Evolutionary conservation across 2,113 vertebrate genomes (phyloP).

Genomic region (Menidia beryllina): DNA sequence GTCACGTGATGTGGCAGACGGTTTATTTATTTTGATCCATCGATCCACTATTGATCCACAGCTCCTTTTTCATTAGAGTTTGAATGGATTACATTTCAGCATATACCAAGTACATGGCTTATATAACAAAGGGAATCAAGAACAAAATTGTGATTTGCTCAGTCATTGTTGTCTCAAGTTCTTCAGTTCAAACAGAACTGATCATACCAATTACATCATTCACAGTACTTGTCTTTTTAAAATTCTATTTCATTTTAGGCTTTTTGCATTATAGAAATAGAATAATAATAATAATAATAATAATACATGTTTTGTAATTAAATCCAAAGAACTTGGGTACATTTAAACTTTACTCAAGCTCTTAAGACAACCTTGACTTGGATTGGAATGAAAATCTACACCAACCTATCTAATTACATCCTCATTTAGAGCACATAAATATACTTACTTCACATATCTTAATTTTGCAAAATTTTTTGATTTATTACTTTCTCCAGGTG

Average conservation of each 20-base stretch:
- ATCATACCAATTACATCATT: neutral
- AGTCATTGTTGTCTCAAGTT: neutral
- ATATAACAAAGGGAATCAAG: neutral
- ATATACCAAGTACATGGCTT: neutral
- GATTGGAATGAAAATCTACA: no score
- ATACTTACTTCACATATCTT: no score
- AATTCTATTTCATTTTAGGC: no score
- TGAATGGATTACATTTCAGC: neutral
- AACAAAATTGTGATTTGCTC: neutral
- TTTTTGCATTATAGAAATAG: no score
- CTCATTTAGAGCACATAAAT: slow-evolving; percentile 22
- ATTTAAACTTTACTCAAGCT: no score
- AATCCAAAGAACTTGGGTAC: no score
- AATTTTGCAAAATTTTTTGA: slow-evolving; percentile 34
- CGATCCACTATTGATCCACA: neutral
- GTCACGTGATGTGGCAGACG: slow-evolving; percentile 1
- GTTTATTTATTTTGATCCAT: slow-evolving; percentile 1
- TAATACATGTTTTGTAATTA: no score
- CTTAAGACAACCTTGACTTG: no score
- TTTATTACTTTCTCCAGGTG: slow-evolving; percentile 39
- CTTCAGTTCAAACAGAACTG: slow-evolving; percentile 1
- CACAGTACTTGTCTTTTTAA: neutral
- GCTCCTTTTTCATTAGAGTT: neutral
- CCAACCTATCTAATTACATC: no score
- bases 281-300: no score